These are phyloP conservation scores for Rhinophrynus dorsalis DNA, from an alignment of 2,797 vertebrate species.

Conservation along the genomic window DNA sequence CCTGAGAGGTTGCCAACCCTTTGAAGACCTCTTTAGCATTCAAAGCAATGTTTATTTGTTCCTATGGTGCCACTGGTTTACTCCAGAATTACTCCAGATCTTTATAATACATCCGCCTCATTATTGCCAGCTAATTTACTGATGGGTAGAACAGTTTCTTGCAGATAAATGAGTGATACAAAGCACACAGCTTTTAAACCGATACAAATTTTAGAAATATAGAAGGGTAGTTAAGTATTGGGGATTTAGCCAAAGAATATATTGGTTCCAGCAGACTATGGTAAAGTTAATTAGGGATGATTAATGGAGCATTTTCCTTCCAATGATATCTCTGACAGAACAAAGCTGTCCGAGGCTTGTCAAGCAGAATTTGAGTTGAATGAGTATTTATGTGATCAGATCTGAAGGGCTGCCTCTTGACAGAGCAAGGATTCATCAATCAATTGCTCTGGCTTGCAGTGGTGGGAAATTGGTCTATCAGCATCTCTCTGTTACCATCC, in stretches of 20 bases:
- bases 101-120: no score
- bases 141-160: no score
- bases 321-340: slow-evolving; percentile 99
- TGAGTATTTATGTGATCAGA: slow-evolving; percentile 99
- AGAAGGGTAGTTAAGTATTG: slow-evolving; percentile 81
- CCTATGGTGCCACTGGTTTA: no score
- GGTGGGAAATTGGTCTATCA: slow-evolving; percentile 98
- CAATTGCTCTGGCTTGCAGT: slow-evolving; percentile 87
- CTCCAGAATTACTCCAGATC: no score
- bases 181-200: slow-evolving; percentile 69
- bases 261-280: slow-evolving; percentile 85
- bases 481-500: slow-evolving; percentile 77
- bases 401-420: slow-evolving; percentile 99
- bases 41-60: no score
- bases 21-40: no score
- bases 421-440: slow-evolving; percentile 98
- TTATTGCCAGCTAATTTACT: no score
- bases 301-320: slow-evolving; percentile 97
- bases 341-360: slow-evolving; percentile 98
- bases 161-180: slow-evolving; percentile 65
- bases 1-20: no score
- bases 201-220: slow-evolving; percentile 78
- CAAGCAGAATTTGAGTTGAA: slow-evolving; percentile 99
- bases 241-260: slow-evolving; percentile 79
- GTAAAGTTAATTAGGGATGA: slow-evolving; percentile 99